Base-by-base conservation (phyloP, 53 echinoderm and acorn worm genomes). In the Pentamera pediparva region DNA sequence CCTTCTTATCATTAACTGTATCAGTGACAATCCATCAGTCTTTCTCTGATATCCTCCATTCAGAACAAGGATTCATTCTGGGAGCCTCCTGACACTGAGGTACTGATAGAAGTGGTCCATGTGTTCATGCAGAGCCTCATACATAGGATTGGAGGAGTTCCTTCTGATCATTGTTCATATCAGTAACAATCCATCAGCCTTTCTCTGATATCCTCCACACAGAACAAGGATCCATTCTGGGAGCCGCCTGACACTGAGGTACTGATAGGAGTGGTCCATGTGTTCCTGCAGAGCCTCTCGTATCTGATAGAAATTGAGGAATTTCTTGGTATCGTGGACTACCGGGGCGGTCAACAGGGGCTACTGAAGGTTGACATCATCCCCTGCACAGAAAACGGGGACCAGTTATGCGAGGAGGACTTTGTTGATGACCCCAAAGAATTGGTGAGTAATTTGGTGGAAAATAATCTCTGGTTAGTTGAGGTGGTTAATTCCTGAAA, bases 141-240 rank as follows among this genome's bases (percentile, higher is more conserved):
- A 29, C 87, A 92, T 64, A 80, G 84, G 69, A 92, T 91, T 11
- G n/a, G n/a, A n/a, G n/a, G n/a, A n/a, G n/a, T n/a, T n/a, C n/a
- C n/a, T n/a, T n/a, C n/a, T n/a, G n/a, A n/a, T n/a, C n/a, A n/a
- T n/a, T n/a, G n/a, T n/a, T n/a, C n/a, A n/a, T n/a, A 18, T 12
- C 11, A 45, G 47, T 45, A 18, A 45, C 18, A 18, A 12, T 11
- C 18, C 18, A 18, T 11, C 47, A 11, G 18, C 47, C 47, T 18
- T 45, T 18, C 18, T 45, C 47, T 45, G 47, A 18, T 45, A 18
- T n/a, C n/a, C n/a, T n/a, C n/a, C n/a, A n/a, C n/a, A 5, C 64
- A 96, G 96, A 86, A 96, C 51, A 88, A 83, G 31, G 96, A 96
- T 50, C 96, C 96, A 12, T 96, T 96, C 74, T 96, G 96, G 96